phyloP scores from a whole-genome alignment of 1,140 invertebrate genomes.

The Drosophila fuyamai region DNA sequence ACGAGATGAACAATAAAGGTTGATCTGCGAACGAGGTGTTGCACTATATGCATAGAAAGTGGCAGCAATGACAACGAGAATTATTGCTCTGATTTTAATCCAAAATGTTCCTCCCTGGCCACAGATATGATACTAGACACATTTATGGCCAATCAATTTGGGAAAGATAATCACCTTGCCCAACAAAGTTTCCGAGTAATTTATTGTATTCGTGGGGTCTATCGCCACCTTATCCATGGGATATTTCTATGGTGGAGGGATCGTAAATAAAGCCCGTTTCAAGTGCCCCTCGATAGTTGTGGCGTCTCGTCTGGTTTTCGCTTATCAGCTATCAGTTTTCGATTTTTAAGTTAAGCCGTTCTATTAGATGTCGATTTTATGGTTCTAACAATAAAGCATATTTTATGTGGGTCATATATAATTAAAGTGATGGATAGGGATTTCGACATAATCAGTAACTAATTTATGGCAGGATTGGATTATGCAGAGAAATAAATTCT shows the following conservation, averaged over 20 bases:
- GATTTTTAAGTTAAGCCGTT: constrained; percentile 15
- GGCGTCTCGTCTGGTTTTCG: constrained; percentile 26
- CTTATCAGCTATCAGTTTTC: constrained; percentile 44
- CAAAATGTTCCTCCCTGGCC: neutral
- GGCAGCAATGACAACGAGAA: constrained; percentile 8
- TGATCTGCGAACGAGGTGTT: constrained; percentile 41
- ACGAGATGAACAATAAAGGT: constrained; percentile 32
- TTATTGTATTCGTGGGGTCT: constrained; percentile 59
- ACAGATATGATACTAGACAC: constrained; percentile 6
- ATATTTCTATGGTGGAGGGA: constrained; percentile 5
- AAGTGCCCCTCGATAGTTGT: constrained; percentile 39
- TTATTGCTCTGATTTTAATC: constrained; percentile 15
- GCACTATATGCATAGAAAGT: constrained; percentile 13
- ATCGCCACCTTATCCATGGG: constrained; percentile 25
- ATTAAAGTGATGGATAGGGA: constrained; percentile 40
- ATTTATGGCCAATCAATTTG: constrained; percentile 29
- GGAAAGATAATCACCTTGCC: constrained; percentile 20
- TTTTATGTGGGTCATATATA: constrained; percentile 46
- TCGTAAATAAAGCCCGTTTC: constrained; percentile 62
- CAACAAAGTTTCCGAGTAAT: constrained; percentile 46
- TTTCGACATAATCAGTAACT: constrained; percentile 28
- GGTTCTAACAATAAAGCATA: constrained; percentile 23
- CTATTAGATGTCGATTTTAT: constrained; percentile 4
- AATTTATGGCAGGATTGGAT: constrained; percentile 17
- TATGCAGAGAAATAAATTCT: neutral